Base-by-base conservation (phyloP, 1,140 invertebrate genomes). In the Campodea augens region DNA sequence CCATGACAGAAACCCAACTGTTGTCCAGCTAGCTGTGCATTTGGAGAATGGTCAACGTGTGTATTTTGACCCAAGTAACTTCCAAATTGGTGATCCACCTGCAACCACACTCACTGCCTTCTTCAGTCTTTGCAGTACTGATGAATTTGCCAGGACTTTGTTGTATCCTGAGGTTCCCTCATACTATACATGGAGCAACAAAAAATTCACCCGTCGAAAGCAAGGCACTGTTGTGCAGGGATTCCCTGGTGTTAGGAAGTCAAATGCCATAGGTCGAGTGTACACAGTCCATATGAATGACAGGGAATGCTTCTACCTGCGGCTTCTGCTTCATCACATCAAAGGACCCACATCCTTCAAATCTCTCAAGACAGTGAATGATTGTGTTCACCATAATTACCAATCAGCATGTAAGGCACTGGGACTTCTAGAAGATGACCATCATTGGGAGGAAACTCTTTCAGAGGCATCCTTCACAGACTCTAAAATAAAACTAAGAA, bases 11-110 rank as follows among this genome's bases (percentile, higher is more conserved):
- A 50, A 56, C 47, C 62, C 61, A 37, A 20, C 57, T 36, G 56
- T 67, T 38, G 21, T 54, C 13, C 54, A 60, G 42, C 45, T 63
- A 39, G 43, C 49, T 22, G 50, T 66, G n/a, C 56, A 65, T 57
- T 51, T 55, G 38, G 61, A 56, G 36, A 49, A 54, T 47, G 48
- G 52, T 24, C 56, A 60, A 51, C 20, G 44, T 15, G 48, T 58
- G 23, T 54, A 44, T 46, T 63, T 53, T 46, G 43, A 32, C 36
- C 19, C 10, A 13, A 47, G 49, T 4, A 51, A 54, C 41, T 24
- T 52, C 25, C 12, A 23, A 15, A n/a, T 46, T 43, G 25, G 10
- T 2, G n/a, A 4, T 22, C 46, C 49, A 22, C 24, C 43, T 12
- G 15, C 25, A 38, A 44, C 44, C 22, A 51, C 41, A 10, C 36